These are phyloP conservation scores for Cichladusa arquata DNA, from an alignment of 2,113 vertebrate genomes.

Conservation along the genomic window DNA sequence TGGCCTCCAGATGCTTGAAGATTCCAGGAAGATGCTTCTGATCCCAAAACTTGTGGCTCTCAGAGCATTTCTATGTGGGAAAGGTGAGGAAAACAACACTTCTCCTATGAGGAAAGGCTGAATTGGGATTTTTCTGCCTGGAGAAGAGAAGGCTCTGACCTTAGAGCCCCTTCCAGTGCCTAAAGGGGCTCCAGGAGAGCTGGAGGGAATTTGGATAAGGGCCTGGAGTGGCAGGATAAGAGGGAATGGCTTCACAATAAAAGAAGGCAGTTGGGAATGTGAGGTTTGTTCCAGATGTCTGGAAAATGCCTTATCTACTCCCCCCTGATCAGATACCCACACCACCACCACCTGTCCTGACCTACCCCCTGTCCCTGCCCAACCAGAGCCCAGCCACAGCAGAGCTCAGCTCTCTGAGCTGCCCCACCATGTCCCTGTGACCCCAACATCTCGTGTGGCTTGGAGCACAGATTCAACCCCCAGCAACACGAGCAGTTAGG, in stretches of 20 bases:
- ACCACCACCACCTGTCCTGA: neutral
- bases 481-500: rapidly evolving
- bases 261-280: neutral
- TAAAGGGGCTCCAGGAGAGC: neutral
- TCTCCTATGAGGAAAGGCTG: neutral
- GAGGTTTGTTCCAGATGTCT: neutral
- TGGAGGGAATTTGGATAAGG: neutral
- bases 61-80: neutral
- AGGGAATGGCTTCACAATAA: neutral
- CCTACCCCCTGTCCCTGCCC: neutral
- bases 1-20: neutral
- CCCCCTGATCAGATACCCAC: neutral
- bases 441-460: neutral
- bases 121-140: neutral
- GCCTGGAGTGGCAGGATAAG: neutral
- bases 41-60: neutral
- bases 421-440: neutral
- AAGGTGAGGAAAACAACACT: neutral
- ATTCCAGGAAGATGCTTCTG: neutral
- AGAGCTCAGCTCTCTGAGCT: neutral
- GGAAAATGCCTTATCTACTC: neutral
- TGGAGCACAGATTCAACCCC: neutral
- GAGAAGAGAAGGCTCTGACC: neutral
- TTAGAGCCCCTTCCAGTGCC: neutral
- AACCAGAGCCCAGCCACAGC: neutral